Evolutionary conservation across 2,113 vertebrate genomes (phyloP).

Genomic region (Gambusia holbrooki): DNA sequence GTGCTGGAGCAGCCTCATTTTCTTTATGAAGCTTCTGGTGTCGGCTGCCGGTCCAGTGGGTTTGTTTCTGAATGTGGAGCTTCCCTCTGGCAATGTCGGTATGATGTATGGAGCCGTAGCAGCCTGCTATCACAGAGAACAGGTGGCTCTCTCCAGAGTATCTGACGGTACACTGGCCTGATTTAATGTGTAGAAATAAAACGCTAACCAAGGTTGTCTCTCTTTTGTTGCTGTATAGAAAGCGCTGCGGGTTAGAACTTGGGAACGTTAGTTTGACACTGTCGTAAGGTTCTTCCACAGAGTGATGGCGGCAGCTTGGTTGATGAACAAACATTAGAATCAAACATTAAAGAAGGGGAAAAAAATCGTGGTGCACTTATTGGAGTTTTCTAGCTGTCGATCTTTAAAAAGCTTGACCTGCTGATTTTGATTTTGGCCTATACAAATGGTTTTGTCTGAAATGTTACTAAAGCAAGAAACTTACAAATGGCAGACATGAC

Average conservation of each 20-base stretch:
- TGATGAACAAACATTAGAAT: background rate
- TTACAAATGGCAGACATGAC: too few relatives aligned
- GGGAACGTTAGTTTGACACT: background rate
- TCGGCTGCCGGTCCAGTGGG: constrained; percentile 1
- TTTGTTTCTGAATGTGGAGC: constrained; percentile 9
- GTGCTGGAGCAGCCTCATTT: constrained; percentile 17
- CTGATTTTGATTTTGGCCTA: too few relatives aligned
- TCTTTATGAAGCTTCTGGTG: constrained; percentile 21
- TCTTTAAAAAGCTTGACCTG: too few relatives aligned
- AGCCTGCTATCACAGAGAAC: constrained; percentile 67
- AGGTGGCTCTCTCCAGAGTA: constrained; percentile 64
- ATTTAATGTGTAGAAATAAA: constrained; percentile 45
- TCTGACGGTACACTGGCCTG: constrained; percentile 47
- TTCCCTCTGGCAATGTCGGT: constrained; percentile 55
- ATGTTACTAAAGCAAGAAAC: too few relatives aligned
- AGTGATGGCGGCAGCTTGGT: background rate
- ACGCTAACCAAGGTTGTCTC: constrained; percentile 30
- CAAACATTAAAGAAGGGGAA: background rate
- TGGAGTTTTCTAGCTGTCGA: too few relatives aligned
- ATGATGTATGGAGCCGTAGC: constrained; percentile 67
- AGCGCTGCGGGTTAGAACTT: constrained; percentile 8
- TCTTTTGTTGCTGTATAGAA: constrained; percentile 29
- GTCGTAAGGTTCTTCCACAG: background rate
- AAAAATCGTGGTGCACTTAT: too few relatives aligned
- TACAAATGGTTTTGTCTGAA: too few relatives aligned